Conservation (phyloP, 1,140 invertebrate genomes). For the Aphaenogaster rudis region DNA sequence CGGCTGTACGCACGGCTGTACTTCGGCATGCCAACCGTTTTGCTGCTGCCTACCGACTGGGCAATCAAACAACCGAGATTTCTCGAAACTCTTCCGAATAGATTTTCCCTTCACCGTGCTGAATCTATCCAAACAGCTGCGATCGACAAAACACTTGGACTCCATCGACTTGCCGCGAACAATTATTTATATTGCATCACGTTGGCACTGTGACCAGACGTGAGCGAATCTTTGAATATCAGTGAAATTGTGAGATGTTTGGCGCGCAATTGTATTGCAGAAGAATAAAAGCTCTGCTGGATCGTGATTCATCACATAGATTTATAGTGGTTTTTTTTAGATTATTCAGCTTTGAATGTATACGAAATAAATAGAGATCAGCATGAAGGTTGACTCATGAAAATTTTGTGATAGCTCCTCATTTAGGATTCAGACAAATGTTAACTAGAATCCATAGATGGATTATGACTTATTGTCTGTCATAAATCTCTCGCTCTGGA, state of each 20-base stretch:
- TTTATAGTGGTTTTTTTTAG: neutral
- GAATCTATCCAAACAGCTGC: neutral
- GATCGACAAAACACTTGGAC: neutral
- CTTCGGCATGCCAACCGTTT: constrained; percentile 71
- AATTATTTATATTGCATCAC: neutral
- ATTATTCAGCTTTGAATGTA: neutral
- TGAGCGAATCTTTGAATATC: neutral
- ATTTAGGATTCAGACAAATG: neutral
- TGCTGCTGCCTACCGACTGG: neutral
- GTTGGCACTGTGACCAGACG: neutral
- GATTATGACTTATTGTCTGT: neutral
- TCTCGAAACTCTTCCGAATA: neutral
- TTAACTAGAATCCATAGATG: neutral
- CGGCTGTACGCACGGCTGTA: constrained; percentile 54
- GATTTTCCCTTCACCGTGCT: neutral
- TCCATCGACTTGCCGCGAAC: neutral
- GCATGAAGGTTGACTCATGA: no score
- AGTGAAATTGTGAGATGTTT: neutral
- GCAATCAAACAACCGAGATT: neutral
- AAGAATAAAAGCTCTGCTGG: neutral
- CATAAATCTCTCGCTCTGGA: neutral
- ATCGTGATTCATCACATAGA: neutral
- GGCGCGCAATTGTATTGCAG: neutral
- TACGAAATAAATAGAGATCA: neutral
- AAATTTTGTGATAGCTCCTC: neutral